These are phyloP conservation scores for Eilema sororculum DNA, from an alignment of 2,888 invertebrate species.

Conservation along the genomic window DNA sequence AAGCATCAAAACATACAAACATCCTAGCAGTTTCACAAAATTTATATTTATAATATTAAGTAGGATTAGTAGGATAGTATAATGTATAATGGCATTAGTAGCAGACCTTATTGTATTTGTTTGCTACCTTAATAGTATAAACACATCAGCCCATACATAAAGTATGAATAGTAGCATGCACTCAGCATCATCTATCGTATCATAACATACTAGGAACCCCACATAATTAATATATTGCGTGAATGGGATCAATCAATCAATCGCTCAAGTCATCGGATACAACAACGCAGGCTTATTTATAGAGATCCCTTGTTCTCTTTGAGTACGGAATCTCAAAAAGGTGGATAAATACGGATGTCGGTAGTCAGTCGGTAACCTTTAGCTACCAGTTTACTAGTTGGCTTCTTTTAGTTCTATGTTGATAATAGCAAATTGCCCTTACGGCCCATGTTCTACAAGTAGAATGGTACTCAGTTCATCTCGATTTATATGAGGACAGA, in stretches of 20 bases:
- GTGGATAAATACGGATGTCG: neutral
- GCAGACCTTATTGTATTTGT: no score
- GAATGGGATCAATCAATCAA: neutral
- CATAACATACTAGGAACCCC: neutral
- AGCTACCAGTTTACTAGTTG: neutral
- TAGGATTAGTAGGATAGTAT: no score
- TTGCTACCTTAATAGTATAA: no score
- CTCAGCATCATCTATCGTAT: neutral
- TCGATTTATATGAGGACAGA: no score
- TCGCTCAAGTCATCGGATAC: neutral
- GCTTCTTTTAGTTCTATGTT: neutral
- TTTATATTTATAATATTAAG: no score
- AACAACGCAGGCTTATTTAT: neutral
- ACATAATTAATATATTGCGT: neutral
- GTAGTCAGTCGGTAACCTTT: neutral
- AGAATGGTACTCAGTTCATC: no score
- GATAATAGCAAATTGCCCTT: no score
- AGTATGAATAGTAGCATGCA: neutral
- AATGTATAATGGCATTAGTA: no score
- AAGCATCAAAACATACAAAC: no score
- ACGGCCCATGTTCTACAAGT: no score
- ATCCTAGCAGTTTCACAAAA: no score
- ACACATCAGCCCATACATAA: neutral
- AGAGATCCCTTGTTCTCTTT: neutral
- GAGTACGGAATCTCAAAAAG: neutral